Conservation (phyloP, 2,113 vertebrate species). For the Engystomops pustulosus region DNA sequence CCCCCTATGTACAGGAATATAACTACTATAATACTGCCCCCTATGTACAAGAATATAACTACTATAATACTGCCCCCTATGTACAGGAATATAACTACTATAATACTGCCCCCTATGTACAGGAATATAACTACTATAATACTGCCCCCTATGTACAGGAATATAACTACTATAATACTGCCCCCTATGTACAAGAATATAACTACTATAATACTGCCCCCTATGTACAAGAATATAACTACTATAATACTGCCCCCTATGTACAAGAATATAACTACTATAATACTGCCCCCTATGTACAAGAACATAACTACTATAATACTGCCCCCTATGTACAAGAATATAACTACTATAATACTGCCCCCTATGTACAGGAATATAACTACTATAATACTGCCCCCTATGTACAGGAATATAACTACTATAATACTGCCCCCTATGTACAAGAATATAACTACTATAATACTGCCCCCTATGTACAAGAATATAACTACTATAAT, state of each 20-base stretch:
- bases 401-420: not conserved
- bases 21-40: not conserved
- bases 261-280: constrained; percentile 9
- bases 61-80: not conserved
- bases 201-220: not conserved
- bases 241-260: constrained; percentile 3
- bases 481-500: not conserved
- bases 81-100: not conserved
- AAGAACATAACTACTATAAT: not conserved
- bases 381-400: constrained; percentile 1
- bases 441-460: constrained; percentile 6
- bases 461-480: not conserved
- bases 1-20: not conserved
- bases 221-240: not conserved
- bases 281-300: constrained; percentile 6
- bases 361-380: not conserved
- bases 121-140: too few species aligned
- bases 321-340: constrained; percentile 5
- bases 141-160: too few species aligned
- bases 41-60: not conserved
- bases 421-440: not conserved
- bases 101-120: too few species aligned
- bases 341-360: not conserved
- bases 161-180: too few species aligned
- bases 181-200: too few species aligned